Evolutionary conservation across 1,140 invertebrate species (phyloP), one percentile per base, ranked within the genome.

Genomic region (Pteromalus puparum): DNA sequence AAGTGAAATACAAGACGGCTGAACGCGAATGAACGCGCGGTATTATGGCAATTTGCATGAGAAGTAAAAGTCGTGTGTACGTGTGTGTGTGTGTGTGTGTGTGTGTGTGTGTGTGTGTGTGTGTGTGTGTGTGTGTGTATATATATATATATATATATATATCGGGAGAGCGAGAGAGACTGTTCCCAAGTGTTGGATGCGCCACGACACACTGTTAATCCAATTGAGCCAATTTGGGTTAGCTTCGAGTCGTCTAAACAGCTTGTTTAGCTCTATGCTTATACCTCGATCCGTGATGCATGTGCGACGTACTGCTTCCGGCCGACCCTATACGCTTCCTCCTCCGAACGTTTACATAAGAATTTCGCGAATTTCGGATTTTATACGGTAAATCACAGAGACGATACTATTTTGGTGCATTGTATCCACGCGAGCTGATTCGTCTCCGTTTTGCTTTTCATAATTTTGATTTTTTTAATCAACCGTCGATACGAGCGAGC

Each of bases 211-310:
- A 90, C 89, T 89, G 90, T 93, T 93, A 93, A 93, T 93, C 89
- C 90, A 93, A 93, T 93, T 93, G 91, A 90, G 90, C 91, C 90
- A 92, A 93, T 93, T 93, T 89, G 87, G 91, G 92, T 93, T 93
- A 93, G 92, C 92, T 93, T 92, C 88, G 92, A 93, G 92, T 93
- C 91, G 90, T 91, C 92, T 92, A 93, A 93, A 93, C 92, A 92
- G 90, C 90, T 92, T 90, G 90, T 92, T 93, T 92, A 92, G 90
- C 87, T 87, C 3, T 34, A 34, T 34, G 87, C 67, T 80, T 65
- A n/a, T n/a, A n/a, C n/a, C n/a, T n/a, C n/a, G n/a, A n/a, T 80
- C 84, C 88, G 87, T 88, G 87, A 90, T 89, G 88, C 87, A 89
- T 91, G 89, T 88, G 87, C 89, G 88, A 88, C 86, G 61, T 88